A percentile compares a stretch with the other conserved stretches of the same genome.
These are phyloP conservation scores for Catostomus latipinnis DNA, from an alignment of 2,797 vertebrate species.

Conservation along the genomic window DNA sequence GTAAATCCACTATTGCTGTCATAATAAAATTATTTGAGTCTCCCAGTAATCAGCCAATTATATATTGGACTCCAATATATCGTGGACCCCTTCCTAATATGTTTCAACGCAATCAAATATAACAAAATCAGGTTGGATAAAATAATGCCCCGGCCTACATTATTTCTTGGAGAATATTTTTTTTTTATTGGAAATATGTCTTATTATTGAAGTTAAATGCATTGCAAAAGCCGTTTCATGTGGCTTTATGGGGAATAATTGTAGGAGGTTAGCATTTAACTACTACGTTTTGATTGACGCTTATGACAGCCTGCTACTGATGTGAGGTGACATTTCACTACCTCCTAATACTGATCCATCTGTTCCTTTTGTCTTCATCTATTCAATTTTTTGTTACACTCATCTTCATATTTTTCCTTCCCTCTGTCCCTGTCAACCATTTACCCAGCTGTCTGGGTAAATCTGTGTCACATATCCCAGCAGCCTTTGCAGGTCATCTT, in stretches of 20 bases:
- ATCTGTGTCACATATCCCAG: constrained; percentile 68
- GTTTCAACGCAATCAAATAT: no score
- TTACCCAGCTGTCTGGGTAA: constrained; percentile 70
- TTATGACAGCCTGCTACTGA: constrained; percentile 1
- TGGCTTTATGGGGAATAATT: background rate
- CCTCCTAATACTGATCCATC: constrained; percentile 10
- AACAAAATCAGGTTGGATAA: background rate
- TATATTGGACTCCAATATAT: no score
- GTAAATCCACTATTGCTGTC: no score
- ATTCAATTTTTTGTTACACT: constrained; percentile 14
- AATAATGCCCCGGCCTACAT: background rate
- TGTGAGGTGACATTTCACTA: constrained; percentile 16
- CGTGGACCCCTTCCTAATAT: no score
- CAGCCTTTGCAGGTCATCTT: constrained; percentile 73
- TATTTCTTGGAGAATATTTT: background rate
- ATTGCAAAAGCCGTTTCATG: no score
- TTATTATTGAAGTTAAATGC: background rate
- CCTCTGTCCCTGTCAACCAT: constrained; percentile 52
- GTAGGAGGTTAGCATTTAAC: background rate
- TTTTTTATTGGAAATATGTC: background rate
- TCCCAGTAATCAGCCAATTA: no score
- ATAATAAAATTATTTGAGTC: no score
- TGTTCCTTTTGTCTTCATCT: constrained; percentile 17
- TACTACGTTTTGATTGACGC: background rate
- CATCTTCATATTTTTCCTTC: background rate